Base-by-base conservation (phyloP, 2,888 invertebrate species). In the Drosophila nr. medialis region DNA sequence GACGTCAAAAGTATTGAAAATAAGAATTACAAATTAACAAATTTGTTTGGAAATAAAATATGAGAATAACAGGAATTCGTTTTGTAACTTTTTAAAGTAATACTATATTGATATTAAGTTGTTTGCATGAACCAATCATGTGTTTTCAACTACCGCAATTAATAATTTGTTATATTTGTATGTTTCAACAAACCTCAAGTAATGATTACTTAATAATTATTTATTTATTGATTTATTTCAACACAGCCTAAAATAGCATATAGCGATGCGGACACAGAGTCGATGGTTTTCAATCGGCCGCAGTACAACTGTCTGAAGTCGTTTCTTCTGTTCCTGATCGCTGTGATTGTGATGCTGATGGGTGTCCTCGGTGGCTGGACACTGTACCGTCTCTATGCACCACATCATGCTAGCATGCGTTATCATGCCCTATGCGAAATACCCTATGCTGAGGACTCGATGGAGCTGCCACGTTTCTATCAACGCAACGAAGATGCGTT, bases 361-460 rank as follows among this genome's bases (percentile, higher is more conserved):
- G 96, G 96, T 15, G 94, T 96, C 42, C 92, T 95, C 61, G 95
- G 96, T 10, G 97, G 97, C 6, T 94, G 96, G 64, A 95, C 96
- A 90, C 93, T 98, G 61, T 97, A 97, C 93, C 95, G 95, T 61
- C 95, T 96, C 83, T 96, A 96, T 91, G 94, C 95, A 18, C 94
- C 94, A 64, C 94, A 94, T 53, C 95, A 95, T 91, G 83, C 95
- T 64, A 94, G 94, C 36, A 80, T 92, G 76, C 92, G 91, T 27
- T 93, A 92, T 66, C 93, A 91, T 68, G 92, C 92, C 6, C 81
- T 92, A 24, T 93, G 93, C 71, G 92, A 92, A 53, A 90, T 93
- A 53, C 93, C 93, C n/a, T 93, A 93, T 68, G 89, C 89, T 36
- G 81, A 90, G 45, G 89, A 79, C 24, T 83, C 83, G 6, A 90